Evolutionary conservation across 2,113 vertebrate genomes (phyloP).

Genomic region (Ibidorhyncha struthersii): DNA sequence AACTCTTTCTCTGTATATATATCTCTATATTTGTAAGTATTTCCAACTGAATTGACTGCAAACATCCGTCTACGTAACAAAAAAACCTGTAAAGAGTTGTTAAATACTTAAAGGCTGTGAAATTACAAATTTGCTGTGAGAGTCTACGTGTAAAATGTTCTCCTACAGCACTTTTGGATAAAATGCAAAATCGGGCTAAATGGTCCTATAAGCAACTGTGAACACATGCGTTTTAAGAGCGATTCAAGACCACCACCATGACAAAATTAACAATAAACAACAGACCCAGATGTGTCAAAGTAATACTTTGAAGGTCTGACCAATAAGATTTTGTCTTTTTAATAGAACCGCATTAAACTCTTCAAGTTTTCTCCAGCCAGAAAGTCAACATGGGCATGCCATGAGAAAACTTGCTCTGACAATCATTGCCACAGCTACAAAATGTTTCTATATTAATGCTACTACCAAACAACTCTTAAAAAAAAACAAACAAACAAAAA

Average conservation of each 20-base stretch:
- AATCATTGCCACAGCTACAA: neutral
- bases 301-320: neutral
- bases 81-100: neutral
- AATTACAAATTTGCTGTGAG: neutral
- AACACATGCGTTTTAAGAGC: neutral
- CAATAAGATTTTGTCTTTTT: neutral
- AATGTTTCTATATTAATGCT: neutral
- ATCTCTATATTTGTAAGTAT: neutral
- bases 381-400: neutral
- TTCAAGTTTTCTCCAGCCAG: neutral
- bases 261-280: neutral
- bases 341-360: neutral
- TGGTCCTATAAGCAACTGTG: neutral
- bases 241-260: neutral
- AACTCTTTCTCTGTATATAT: rapidly evolving
- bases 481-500: neutral
- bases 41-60: neutral
- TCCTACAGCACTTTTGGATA: neutral
- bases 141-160: neutral
- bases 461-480: neutral
- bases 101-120: neutral
- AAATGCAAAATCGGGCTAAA: neutral
- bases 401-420: neutral
- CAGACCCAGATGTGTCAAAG: neutral
- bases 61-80: neutral